Evolutionary conservation across 92 coral and sea anemone genomes (phyloP), one percentile per base, ranked within the genome.

Genomic region (Plumapathes pennacea): DNA sequence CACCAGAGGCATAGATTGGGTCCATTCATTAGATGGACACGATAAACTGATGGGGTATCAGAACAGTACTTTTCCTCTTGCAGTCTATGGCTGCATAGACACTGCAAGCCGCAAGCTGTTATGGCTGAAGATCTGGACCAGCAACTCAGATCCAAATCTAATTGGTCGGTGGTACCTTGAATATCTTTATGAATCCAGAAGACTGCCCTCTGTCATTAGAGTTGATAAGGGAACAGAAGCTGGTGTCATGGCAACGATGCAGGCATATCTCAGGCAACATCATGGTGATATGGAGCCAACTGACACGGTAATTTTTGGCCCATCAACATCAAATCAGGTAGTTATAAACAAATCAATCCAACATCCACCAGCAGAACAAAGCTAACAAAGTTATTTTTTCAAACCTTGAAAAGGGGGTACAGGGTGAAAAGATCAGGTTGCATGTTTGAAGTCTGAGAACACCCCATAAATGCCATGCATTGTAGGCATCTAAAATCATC

Each of bases 241-340:
- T n/a, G 70, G 58, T 10, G 37, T 25, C 58, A 63, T 63, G 38
- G 42, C 71, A 36, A 63, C 59, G 10, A 63, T 63, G 57, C 71
- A 63, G 32, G 42, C 71, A 21, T 63, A 46, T 29, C 57, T 63
- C 11, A 25, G 50, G 44, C 15, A 32, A 53, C 58, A 25, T 50
- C 60, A 62, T 47, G 46, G 37, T 45, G 69, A 59, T 29, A 63
- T 63, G 71, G 69, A 71, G 3, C 78, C 78, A 10, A 41, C 30
- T 19, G 57, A 59, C 13, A 71, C 78, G 38, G 57, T 71, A 28
- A 51, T 70, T 37, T 59, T 57, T 70, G 78, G 76, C 51, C 67
- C 76, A 15, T 69, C 76, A 4, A 55, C 66, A 4, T 67, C 74
- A 38, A 63, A 63, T 28, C 60, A 63, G 46, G 71, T 63, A 30